Conservation (phyloP, 2,113 vertebrate genomes). For the Peromyscus polionotus region DNA sequence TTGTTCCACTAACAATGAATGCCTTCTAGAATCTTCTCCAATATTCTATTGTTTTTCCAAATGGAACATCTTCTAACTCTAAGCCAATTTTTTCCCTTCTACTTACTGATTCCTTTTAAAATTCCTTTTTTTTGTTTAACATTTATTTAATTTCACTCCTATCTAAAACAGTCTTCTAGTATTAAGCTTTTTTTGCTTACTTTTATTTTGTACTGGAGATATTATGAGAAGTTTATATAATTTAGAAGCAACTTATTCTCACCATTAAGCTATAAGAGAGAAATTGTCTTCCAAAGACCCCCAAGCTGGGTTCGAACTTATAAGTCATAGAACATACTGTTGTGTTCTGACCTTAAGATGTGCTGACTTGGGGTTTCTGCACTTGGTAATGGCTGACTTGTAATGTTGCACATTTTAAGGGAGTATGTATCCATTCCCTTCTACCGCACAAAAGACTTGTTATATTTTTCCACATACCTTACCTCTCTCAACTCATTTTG, state of each 20-base stretch:
- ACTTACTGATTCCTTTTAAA: not conserved
- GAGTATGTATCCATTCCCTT: not conserved
- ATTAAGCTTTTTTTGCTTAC: not conserved
- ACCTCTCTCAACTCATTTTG: constrained; percentile 57
- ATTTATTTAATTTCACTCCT: not conserved
- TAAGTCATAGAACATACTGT: not conserved
- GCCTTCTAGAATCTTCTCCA: not conserved
- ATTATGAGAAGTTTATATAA: constrained; percentile 2
- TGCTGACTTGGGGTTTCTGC: not conserved
- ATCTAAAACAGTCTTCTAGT: not conserved
- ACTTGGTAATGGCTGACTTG: constrained; percentile 52
- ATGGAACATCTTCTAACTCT: not conserved
- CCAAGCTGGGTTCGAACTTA: constrained; percentile 1
- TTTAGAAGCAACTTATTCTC: not conserved
- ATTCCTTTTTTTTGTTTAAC: not conserved
- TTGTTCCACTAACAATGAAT: not conserved
- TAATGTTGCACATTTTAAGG: constrained; percentile 42
- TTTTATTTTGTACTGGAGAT: constrained; percentile 18
- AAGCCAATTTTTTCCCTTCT: not conserved
- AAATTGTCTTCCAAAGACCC: constrained; percentile 8
- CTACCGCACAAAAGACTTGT: constrained; percentile 61
- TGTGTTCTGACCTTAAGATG: constrained; percentile 15
- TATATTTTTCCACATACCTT: constrained; percentile 58
- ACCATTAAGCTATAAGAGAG: constrained; percentile 35
- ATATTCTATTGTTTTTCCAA: constrained; percentile 22